Base-by-base conservation (phyloP, 2,888 invertebrate species). In the Drosophila differens region DNA sequence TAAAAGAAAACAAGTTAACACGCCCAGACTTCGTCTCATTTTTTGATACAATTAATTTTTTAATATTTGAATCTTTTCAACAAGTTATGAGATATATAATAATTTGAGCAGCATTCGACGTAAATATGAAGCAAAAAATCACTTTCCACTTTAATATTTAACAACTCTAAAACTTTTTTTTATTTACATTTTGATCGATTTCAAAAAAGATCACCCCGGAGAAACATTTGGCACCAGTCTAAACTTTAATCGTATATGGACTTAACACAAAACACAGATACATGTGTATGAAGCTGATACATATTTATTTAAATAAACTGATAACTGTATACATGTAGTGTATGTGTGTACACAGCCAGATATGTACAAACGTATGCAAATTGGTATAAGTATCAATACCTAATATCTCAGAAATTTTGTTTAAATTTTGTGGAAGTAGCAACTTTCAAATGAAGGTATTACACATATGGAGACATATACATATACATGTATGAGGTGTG, bases 291-390 rank as follows among this genome's bases (percentile, higher is more conserved):
- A 49, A 25, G 47, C 19, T 25, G 35, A 39, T 10, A 39, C 19
- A 33, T 57, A 57, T 57, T 41, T 57, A 30, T 57, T 41, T n/a
- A 28, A 41, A 55, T 25, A 28, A 55, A 55, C 19, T 16, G 19
- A 55, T 55, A 57, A 41, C 55, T 39, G 39, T 57, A 41, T 57
- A 28, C 30, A 30, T 52, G 28, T 52, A 41, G 30, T 30, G 35
- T 7, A 6, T 44, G 44, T 44, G 22, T 47, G 16, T 47, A 9
- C 4, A 9, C 16, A 47, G 2, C 16, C 19, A 25, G 5, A 35
- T 54, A 16, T 54, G 22, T 16, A 25, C 0, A 22, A 5, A 10
- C 14, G 16, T 19, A 25, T 28, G 33, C 22, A 16, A 54, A 16
- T 33, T 33, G 22, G 35, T 19, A 37, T 19, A 55, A 35, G 12